phyloP scores from a whole-genome alignment of 2,888 invertebrate species.

The Maniola hyperantus region DNA sequence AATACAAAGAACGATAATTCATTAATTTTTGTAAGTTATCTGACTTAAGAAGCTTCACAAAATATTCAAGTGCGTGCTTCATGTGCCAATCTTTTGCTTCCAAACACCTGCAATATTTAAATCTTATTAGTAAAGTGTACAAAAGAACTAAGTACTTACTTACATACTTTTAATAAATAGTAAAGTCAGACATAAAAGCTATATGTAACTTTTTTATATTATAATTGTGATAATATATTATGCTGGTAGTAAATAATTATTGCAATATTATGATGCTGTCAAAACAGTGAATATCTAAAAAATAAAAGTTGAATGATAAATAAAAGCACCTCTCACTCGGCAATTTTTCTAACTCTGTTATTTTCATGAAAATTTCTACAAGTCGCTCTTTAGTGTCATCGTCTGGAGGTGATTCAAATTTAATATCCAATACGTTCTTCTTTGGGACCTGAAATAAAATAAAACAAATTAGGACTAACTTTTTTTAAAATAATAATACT shows the following conservation, averaged over 20 bases:
- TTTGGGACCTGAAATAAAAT: constrained; percentile 53
- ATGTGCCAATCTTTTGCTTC: constrained; percentile 85
- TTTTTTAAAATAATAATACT: no score
- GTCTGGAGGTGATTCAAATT: constrained; percentile 61
- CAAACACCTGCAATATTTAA: constrained; percentile 80
- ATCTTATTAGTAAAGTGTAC: neutral
- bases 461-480: neutral
- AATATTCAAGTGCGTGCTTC: constrained; percentile 62
- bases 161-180: no score
- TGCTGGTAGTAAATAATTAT: no score
- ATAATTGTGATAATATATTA: no score
- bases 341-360: constrained; percentile 57
- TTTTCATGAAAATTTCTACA: constrained; percentile 58
- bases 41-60: constrained; percentile 55
- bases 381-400: constrained; percentile 58
- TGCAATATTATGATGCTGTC: neutral
- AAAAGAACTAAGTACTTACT: no score
- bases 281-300: neutral
- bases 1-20: no score
- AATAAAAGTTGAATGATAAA: neutral
- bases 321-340: constrained; percentile 55
- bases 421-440: constrained; percentile 49
- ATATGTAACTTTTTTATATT: no score
- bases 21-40: constrained; percentile 49
- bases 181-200: no score